Percentiles rank a stretch among this genome's conserved stretches.
Evolutionary conservation across 1,140 invertebrate species (phyloP).

Genomic region (Linepithema humile): DNA sequence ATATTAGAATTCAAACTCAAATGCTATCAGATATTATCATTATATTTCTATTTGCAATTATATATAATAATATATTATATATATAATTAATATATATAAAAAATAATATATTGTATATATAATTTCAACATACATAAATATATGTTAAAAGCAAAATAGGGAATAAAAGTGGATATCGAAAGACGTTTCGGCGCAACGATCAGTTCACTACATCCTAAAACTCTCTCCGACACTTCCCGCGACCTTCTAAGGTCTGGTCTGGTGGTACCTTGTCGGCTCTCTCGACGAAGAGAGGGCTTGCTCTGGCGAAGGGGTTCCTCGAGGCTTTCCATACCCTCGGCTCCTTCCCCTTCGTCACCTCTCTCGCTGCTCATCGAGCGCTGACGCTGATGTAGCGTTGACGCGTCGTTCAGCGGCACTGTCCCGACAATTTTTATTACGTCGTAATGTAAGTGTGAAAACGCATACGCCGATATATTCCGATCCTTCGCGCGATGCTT

Average conservation of each 20-base stretch:
- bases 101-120: background rate
- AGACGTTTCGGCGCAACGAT: constrained; percentile 69
- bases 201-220: constrained; percentile 71
- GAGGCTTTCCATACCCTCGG: constrained; percentile 86
- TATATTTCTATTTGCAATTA: background rate
- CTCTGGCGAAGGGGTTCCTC: constrained; percentile 88
- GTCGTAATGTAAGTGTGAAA: constrained; percentile 46
- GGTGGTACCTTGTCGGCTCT: constrained; percentile 86
- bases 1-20: background rate
- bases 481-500: background rate
- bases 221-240: constrained; percentile 61
- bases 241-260: constrained; percentile 66
- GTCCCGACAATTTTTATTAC: constrained; percentile 77
- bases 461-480: background rate
- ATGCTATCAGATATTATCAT: background rate
- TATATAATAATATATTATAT: background rate
- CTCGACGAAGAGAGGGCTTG: constrained; percentile 85
- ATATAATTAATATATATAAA: background rate
- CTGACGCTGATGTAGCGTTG: constrained; percentile 87
- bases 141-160: too few species aligned
- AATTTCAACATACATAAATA: too few species aligned
- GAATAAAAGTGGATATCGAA: background rate
- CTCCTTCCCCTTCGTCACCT: constrained; percentile 85
- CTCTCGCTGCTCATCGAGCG: constrained; percentile 88
- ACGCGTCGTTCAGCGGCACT: constrained; percentile 90